phyloP scores from a whole-genome alignment of 2,113 vertebrate genomes.

The Menidia beryllina region DNA sequence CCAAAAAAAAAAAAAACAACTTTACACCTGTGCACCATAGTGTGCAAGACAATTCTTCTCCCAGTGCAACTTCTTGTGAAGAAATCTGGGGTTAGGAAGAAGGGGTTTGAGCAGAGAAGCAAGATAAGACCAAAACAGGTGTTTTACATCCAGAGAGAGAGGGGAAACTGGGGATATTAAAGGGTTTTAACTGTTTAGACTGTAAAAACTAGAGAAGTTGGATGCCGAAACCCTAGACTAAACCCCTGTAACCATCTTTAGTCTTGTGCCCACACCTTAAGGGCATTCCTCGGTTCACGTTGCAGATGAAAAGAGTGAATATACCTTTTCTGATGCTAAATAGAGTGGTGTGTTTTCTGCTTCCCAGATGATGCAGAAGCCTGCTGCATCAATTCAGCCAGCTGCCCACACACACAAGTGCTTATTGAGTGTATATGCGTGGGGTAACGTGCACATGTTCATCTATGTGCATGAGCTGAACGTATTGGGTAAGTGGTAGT shows the following conservation, averaged over 20 bases:
- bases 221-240: slow-evolving; percentile 36
- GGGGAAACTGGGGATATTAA: slow-evolving; percentile 38
- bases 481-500: slow-evolving; percentile 69
- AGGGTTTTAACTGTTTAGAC: no score
- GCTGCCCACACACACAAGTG: slow-evolving; percentile 79
- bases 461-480: slow-evolving; percentile 42
- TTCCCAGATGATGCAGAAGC: slow-evolving; percentile 71
- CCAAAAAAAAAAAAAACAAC: slow-evolving; percentile 71
- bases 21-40: slow-evolving; percentile 61
- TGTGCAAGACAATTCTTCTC: neutral
- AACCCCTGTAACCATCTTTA: slow-evolving; percentile 51
- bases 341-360: slow-evolving; percentile 69
- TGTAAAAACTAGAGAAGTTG: no score
- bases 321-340: slow-evolving; percentile 73
- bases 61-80: slow-evolving; percentile 48
- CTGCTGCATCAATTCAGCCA: slow-evolving; percentile 74
- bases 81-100: slow-evolving; percentile 20
- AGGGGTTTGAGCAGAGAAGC: slow-evolving; percentile 16
- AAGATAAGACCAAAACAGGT: slow-evolving; percentile 56
- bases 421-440: slow-evolving; percentile 72
- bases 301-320: slow-evolving; percentile 67
- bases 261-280: slow-evolving; percentile 66
- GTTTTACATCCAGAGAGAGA: slow-evolving; percentile 36
- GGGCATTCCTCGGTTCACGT: slow-evolving; percentile 70
- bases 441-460: slow-evolving; percentile 50